phyloP scores from a whole-genome alignment of 1,140 invertebrate species.

The Ips typographus region DNA sequence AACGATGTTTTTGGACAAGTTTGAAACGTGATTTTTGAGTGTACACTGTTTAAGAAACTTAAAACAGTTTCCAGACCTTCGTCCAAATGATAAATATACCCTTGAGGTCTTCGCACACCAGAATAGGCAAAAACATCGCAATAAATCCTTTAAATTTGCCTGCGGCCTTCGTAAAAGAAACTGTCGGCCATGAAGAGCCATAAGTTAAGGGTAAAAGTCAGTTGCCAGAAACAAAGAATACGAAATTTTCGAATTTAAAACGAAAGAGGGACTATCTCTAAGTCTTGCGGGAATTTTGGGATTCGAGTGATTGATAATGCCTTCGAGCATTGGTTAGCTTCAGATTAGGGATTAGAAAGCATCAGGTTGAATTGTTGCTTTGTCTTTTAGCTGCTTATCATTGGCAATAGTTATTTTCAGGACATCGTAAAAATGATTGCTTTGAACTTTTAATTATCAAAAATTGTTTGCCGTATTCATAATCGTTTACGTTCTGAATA shows the following conservation, averaged over 20 bases:
- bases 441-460: too few relatives aligned
- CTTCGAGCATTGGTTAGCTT: conserved; percentile 11
- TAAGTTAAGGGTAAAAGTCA: conserved; percentile 37
- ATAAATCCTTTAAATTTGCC: conserved; percentile 39
- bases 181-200: conserved; percentile 36
- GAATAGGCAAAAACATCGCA: conserved; percentile 33
- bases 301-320: conserved; percentile 28
- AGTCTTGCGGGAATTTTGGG: conserved; percentile 11
- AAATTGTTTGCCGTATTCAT: too few relatives aligned
- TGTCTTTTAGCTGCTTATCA: too few relatives aligned
- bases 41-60: too few relatives aligned
- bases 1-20: neutral
- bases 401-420: too few relatives aligned
- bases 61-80: neutral
- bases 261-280: conserved; percentile 23
- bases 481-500: too few relatives aligned
- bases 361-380: too few relatives aligned
- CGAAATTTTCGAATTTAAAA: conserved; percentile 31
- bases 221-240: conserved; percentile 34
- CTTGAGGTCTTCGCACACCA: conserved; percentile 21
- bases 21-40: too few relatives aligned
- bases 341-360: neutral
- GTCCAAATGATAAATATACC: conserved; percentile 35
- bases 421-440: too few relatives aligned
- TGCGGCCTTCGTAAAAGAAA: conserved; percentile 31